Conservation (phyloP, 2,113 vertebrate species). For the Nothobranchius kuhntae region DNA sequence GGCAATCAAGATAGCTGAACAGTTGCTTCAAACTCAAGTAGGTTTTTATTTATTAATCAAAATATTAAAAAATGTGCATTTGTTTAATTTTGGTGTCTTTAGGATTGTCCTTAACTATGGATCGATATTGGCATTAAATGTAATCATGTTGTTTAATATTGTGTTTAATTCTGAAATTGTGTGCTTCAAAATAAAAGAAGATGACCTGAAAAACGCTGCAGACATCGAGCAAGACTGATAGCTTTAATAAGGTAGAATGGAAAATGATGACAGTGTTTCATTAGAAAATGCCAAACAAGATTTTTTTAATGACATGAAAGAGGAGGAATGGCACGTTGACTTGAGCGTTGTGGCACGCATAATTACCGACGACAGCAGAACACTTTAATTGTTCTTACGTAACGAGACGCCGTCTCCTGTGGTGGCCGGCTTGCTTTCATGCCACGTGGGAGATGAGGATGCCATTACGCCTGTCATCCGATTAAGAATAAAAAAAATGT, state of each 20-base stretch:
- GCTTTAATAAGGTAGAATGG: slow-evolving; percentile 21
- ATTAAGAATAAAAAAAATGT: slow-evolving; percentile 36
- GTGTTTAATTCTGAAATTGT: background rate
- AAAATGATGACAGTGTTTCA: background rate
- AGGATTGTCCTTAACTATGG: no score
- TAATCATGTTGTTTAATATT: background rate
- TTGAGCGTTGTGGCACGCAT: slow-evolving; percentile 19
- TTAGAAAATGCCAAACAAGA: background rate
- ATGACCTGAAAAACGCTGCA: background rate
- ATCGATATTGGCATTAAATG: no score
- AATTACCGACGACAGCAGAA: slow-evolving; percentile 53
- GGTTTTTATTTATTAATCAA: no score
- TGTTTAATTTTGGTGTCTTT: no score
- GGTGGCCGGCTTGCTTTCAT: slow-evolving; percentile 61
- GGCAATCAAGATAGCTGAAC: no score
- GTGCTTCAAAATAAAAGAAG: background rate
- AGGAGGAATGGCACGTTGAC: slow-evolving; percentile 5
- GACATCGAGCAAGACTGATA: slow-evolving; percentile 13
- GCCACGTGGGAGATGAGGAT: slow-evolving; percentile 19
- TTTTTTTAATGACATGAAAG: slow-evolving; percentile 18
- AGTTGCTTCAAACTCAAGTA: no score
- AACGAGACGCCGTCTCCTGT: slow-evolving; percentile 56
- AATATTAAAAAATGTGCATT: no score
- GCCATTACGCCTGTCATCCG: slow-evolving; percentile 55
- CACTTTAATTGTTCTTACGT: slow-evolving; percentile 42